These are phyloP conservation scores for Tachysurus vachellii DNA, from an alignment of 2,113 vertebrate genomes.

Conservation along the genomic window DNA sequence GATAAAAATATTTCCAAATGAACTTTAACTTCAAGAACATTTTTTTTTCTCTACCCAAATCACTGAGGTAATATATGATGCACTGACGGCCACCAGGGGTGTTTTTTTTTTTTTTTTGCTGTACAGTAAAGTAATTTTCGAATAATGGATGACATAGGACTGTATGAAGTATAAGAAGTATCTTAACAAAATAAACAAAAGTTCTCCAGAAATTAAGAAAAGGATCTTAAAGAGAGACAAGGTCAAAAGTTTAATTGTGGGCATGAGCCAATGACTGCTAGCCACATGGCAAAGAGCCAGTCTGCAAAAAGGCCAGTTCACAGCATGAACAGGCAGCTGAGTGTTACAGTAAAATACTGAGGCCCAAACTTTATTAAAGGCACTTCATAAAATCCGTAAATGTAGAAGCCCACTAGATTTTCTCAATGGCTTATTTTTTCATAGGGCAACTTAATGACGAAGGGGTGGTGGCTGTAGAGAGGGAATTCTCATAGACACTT, in stretches of 20 bases:
- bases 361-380: slow-evolving; percentile 66
- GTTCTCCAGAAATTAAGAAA: not conserved
- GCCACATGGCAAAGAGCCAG: slow-evolving; percentile 17
- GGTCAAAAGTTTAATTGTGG: slow-evolving; percentile 1
- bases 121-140: slow-evolving; percentile 25
- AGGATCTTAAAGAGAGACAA: not conserved
- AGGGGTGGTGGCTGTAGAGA: slow-evolving; percentile 41
- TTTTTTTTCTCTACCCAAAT: slow-evolving; percentile 43
- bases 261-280: slow-evolving; percentile 11
- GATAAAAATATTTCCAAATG: slow-evolving; percentile 67
- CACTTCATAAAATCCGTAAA: slow-evolving; percentile 71
- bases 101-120: slow-evolving; percentile 32
- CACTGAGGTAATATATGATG: not conserved
- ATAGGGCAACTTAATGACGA: slow-evolving; percentile 66
- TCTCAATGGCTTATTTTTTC: slow-evolving; percentile 64
- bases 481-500: slow-evolving; percentile 66
- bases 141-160: slow-evolving; percentile 17
- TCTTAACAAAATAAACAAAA: not conserved
- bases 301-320: slow-evolving; percentile 28
- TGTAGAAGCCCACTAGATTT: slow-evolving; percentile 58
- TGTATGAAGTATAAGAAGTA: not conserved
- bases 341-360: slow-evolving; percentile 46
- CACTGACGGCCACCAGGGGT: slow-evolving; percentile 1
- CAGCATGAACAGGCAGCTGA: slow-evolving; percentile 49
- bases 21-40: slow-evolving; percentile 45